Base-by-base conservation (phyloP, 2,113 vertebrate genomes). In the Centropus bengalensis region DNA sequence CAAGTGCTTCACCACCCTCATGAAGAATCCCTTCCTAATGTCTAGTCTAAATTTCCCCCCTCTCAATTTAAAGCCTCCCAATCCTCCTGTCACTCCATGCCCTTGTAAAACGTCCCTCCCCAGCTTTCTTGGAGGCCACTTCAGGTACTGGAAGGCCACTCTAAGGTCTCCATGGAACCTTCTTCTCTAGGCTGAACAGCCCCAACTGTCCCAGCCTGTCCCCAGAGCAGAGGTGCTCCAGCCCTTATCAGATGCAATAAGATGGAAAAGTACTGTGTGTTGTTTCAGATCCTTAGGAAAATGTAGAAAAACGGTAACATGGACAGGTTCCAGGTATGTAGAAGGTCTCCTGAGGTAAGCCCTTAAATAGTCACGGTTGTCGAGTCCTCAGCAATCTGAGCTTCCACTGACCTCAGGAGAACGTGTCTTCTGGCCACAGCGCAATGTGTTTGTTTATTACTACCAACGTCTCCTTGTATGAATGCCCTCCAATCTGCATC, bases 391-490 rank as follows among this genome's bases (percentile, higher is more conserved):
- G 84, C 44, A 77, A 52, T 9, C 54, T 55, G 42, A 66, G 71
- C 64, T 89, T 69, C 75, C 30, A 1, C 10, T n/a, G 71, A 86
- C 68, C 79, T 80, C 55, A 49, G 54, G 26, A 76, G 59, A 45
- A 38, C 28, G 22, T 0, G 1, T 42, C 62, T 2, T 1, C 33
- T 4, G 7, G 44, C 33, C 85, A 55, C 59, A 47, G 84, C 12
- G 3, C 45, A 38, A 63, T 3, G 17, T 56, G 14, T 59, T 63
- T 64, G 56, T 30, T 63, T 83, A 27, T 84, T 84, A 5, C 47
- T 75, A 83, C 47, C 1, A 0, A 38, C 0, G 0, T 75, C 10
- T 44, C 69, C 38, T 32, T 14, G 58, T 58, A n/a, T 18, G 26
- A 86, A 32, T 8, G 64, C 2, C 0, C 60, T 80, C 60, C 2